Base-by-base conservation (phyloP, 1,140 invertebrate species). In the Eupeodes corollae region DNA sequence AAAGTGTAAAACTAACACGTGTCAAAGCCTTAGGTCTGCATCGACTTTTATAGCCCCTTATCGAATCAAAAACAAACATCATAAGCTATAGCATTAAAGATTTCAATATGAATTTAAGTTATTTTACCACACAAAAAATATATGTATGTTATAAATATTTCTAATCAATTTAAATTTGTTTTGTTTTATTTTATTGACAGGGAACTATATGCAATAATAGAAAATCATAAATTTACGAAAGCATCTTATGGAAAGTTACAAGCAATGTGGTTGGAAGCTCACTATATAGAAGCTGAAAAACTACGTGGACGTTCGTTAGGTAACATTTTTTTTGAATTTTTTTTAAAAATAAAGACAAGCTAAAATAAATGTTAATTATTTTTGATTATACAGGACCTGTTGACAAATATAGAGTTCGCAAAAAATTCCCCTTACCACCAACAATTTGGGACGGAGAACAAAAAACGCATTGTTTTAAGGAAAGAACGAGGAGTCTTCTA, bases 381-480 rank as follows among this genome's bases (percentile, higher is more conserved):
- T 6, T 11, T 11, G 26, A 39, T 18, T 30, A 46, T 53, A n/a
- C 35, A 68, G 66, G 97, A 1, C 96, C 97, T 1, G 97, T 99
- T 2, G 97, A 99, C 73, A 99, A 99, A 70, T 99, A 99, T 74
- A 75, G 97, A n/a, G 95, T 99, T 1, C 73, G 88, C 11, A 99
- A 99, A 83, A 99, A 99, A 84, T 98, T 95, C 63, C 97, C 97
- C 0, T 70, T 98, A 57, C 97, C 97, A 21, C 73, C 92, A 40
- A 99, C 96, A 2, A 99, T 99, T 52, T 98, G 95, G 96, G 96
- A 99, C 71, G 97, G 97, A n/a, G 97, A 99, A 63, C 96, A 99
- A 72, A 99, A 99, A 76, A 99, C 95, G n/a, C 97, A 99, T 71
- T 99, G 96, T 69, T 99, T 99, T 73, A 99, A 99, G 71, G 97